Conservation (phyloP, 1,140 invertebrate genomes). For the Centruroides sculpturatus region DNA sequence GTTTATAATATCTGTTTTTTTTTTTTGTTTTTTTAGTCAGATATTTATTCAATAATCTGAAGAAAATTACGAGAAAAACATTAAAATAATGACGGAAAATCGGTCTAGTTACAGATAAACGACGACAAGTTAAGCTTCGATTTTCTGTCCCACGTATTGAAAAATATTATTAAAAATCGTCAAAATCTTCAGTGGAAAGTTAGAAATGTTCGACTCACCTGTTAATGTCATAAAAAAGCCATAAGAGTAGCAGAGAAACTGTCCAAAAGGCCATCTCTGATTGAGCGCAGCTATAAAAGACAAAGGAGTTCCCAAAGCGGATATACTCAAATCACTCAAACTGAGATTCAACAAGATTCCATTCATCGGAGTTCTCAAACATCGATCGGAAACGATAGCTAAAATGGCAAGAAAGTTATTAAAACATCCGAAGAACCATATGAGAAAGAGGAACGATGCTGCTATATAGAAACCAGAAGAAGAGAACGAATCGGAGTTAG, state of each 20-base stretch:
- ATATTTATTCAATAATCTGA: too few species aligned
- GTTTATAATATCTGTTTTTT: too few species aligned
- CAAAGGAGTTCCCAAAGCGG: slow-evolving; percentile 43
- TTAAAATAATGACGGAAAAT: too few species aligned
- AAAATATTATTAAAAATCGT: too few species aligned
- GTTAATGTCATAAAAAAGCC: slow-evolving; percentile 48
- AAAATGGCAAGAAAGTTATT: slow-evolving; percentile 48
- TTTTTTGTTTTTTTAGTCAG: too few species aligned
- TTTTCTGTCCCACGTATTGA: too few species aligned
- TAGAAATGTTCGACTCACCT: slow-evolving; percentile 19
- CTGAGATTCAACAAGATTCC: slow-evolving; percentile 49
- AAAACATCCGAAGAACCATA: slow-evolving; percentile 47
- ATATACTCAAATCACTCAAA: slow-evolving; percentile 45
- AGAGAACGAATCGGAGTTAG: slow-evolving; percentile 23
- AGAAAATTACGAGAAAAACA: too few species aligned
- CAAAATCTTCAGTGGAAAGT: too few species aligned
- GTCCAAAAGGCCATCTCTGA: slow-evolving; percentile 44
- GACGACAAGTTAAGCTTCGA: too few species aligned
- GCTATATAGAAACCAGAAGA: slow-evolving; percentile 37
- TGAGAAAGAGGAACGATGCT: slow-evolving; percentile 39
- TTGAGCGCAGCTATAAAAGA: slow-evolving; percentile 43
- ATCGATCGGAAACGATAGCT: slow-evolving; percentile 42
- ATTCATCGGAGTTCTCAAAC: slow-evolving; percentile 49
- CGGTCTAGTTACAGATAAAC: too few species aligned
- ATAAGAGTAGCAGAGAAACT: slow-evolving; percentile 43